Base-by-base conservation (phyloP, 2,888 invertebrate species). In the Zygogramma bicolorata region DNA sequence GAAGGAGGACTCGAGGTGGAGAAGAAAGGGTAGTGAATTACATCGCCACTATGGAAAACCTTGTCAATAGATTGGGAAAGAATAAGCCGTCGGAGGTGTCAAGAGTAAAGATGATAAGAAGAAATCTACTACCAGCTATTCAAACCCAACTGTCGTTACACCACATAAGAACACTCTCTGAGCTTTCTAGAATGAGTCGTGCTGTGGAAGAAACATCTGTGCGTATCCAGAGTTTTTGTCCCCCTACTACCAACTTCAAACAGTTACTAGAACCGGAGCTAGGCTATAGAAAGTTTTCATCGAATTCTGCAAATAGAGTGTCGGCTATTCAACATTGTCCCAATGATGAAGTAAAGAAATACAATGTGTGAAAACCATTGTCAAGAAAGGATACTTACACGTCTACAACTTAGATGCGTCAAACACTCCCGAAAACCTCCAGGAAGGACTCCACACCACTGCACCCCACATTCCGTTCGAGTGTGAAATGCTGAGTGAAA, bases 81-180 rank as follows among this genome's bases (percentile, higher is more conserved):
- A 60, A 15, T 29, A 31, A 31, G 34, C 60, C 38, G 3, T 15
- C 20, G 4, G 34, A 60, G 13, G 29, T n/a, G 8, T 13, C 3
- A n/a, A 22, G 65, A 27, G 25, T 74, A 13, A 27, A 49, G 18
- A n/a, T 71, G 13, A 68, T 74, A 15, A 15, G 63, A 10, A 0
- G 71, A 8, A 74, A 74, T 29, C 15, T 74, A 2, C 29, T 60
- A 38, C 74, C 74, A 0, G 25, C n/a, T 13, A 60, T 60, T 10
- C 60, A 60, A 20, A 18, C 60, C 3, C 60, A 60, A 15, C 10
- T 60, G 10, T n/a, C 15, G 5, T 13, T 29, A 1, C 58, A 7
- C 15, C 18, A 31, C 7, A 18, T 60, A 1, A 5, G 3, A 7
- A 34, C 60, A 8, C 8, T 60, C 6, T 3, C 60, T 13, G 60